Percentiles rank a stretch among this genome's conserved stretches.
These are phyloP conservation scores for Neodiprion lecontei DNA, from an alignment of 1,140 invertebrate genomes.

Conservation along the genomic window DNA sequence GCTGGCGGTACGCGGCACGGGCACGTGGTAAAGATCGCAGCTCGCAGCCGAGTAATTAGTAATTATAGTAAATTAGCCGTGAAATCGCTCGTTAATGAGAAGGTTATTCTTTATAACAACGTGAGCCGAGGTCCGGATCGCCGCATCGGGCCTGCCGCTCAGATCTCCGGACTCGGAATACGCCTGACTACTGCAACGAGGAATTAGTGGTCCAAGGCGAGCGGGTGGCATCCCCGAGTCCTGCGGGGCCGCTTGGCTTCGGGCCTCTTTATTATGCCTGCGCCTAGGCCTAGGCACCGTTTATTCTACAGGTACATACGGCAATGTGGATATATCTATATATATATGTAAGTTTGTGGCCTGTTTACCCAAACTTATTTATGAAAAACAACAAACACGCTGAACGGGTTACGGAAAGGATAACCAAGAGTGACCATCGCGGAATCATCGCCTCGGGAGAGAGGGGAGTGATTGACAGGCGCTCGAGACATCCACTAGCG, in stretches of 20 bases:
- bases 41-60: constrained; percentile 4
- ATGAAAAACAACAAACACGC: too few relatives aligned
- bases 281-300: neutral
- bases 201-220: constrained; percentile 6
- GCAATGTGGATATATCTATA: too few relatives aligned
- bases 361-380: too few relatives aligned
- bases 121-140: neutral
- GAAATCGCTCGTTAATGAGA: constrained; percentile 29
- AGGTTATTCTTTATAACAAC: constrained; percentile 13
- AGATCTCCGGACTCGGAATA: neutral
- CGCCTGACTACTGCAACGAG: neutral
- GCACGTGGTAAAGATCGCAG: constrained; percentile 4
- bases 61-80: constrained; percentile 31
- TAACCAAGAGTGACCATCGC: too few relatives aligned
- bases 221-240: neutral
- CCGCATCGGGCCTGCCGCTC: neutral
- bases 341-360: too few relatives aligned
- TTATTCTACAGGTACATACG: too few relatives aligned
- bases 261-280: neutral
- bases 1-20: neutral
- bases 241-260: neutral
- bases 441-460: too few relatives aligned
- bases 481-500: too few relatives aligned
- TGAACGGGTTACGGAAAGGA: too few relatives aligned
- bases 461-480: too few relatives aligned